Base-by-base conservation (phyloP, 1,140 invertebrate species). In the Trichomalopsis sarcophagae region DNA sequence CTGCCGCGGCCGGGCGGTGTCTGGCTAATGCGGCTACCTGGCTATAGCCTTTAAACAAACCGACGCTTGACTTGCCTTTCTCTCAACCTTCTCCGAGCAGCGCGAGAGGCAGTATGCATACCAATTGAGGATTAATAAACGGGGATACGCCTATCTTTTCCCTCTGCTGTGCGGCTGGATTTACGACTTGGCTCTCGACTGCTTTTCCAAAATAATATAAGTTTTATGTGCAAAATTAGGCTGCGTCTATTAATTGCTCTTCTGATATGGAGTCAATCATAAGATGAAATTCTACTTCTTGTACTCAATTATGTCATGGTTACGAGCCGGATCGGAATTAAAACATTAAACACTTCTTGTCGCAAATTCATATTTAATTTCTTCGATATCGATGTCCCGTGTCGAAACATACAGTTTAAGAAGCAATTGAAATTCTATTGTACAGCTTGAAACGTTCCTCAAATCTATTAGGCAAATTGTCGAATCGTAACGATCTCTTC, bases 381-480 rank as follows among this genome's bases (percentile, higher is more conserved):
- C 40, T 55, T 9, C 27, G 14, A 73, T 36, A 30, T 13, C n/a
- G 47, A 81, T 36, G 33, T 36, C 33, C 5, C 33, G 5, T 36
- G 33, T 3, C 2, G 33, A 36, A 6, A 4, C 33, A 36, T 36
- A 36, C 5, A 36, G 2, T 36, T 81, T 81, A 73, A 81, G 21
- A 73, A 73, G 66, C 68, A 71, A 81, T 81, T 73, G 68, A 40
- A 44, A 81, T 73, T 81, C 68, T 44, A 9, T 40, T 81, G 17
- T n/a, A 69, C 78, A n/a, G 33, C 23, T 47, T 82, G 17, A n/a
- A 83, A 21, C 66, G 55, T 47, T 83, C 55, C 33, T 83, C 50
- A 83, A 76, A 83, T 83, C 33, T 83, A 76, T 68, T 76, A 76
- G 55, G 30, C 36, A 76, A 83, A 83, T 83, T 17, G 73, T 13